Base-by-base conservation (phyloP, 1,140 invertebrate genomes). In the Homarus americanus region DNA sequence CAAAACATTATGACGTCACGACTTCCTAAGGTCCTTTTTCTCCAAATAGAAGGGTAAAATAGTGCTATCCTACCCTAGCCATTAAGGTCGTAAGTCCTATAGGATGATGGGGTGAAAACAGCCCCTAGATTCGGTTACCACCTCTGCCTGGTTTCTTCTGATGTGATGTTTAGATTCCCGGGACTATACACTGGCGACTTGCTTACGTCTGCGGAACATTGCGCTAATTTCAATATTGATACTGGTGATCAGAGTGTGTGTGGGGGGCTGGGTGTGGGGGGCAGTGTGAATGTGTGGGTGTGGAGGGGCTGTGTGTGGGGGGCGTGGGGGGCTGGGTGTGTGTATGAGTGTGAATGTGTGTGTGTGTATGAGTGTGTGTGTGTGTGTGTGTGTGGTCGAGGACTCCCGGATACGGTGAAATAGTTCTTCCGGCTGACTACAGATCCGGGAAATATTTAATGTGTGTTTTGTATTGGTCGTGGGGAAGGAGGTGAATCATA, bases 191-290 rank as follows among this genome's bases (percentile, higher is more conserved):
- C 0, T n/a, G 24, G 17, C 12, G 53, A 10, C 15, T 49, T 79
- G 40, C 40, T 44, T 79, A 32, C 76, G n/a, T 79, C 76, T 49
- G 40, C 28, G 40, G 40, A 32, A 79, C 17, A 38, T 44, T 10
- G 40, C n/a, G 49, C 40, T 79, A 44, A 44, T 79, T 79, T 79
- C 76, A 79, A 44, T 79, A 44, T 49, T 79, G 76, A 79, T 79
- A 44, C 32, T 78, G 20, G 20, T 40, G 20, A 41, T 75, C 34
- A 38, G 72, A 17, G 69, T 72, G 20, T 72, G 9, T 72, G 69
- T 24, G 69, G 17, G 69, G 17, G 69, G 2, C 17, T 72, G 69
- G 2, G 69, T 49, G n/a, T n/a, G n/a, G n/a, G n/a, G n/a, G n/a
- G n/a, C n/a, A n/a, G n/a, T n/a, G n/a, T n/a, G n/a, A n/a, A n/a